Evolutionary conservation across 2,797 vertebrate genomes (phyloP).

Genomic region (Poeciliopsis turneri): DNA sequence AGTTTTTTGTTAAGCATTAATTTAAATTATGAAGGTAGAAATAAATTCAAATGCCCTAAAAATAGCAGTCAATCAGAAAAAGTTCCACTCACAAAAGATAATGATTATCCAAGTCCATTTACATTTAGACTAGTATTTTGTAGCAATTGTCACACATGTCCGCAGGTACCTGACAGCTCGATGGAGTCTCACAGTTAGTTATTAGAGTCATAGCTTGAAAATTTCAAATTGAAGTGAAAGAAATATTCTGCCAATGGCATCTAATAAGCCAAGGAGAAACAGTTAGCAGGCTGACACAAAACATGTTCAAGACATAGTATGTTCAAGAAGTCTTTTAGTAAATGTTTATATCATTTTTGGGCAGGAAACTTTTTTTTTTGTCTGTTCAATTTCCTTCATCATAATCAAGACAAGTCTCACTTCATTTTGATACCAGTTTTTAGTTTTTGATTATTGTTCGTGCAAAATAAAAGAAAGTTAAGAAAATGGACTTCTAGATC

Average conservation of each 20-base stretch:
- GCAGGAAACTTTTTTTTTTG: too few relatives aligned
- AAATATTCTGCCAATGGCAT: slow-evolving; percentile 63
- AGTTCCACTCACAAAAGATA: slow-evolving; percentile 74
- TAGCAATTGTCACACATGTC: slow-evolving; percentile 76
- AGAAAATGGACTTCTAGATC: not conserved
- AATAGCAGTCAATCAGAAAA: slow-evolving; percentile 74
- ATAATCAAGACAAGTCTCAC: not conserved
- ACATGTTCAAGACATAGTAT: slow-evolving; percentile 15
- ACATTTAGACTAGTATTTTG: slow-evolving; percentile 82
- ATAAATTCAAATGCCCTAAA: slow-evolving; percentile 55
- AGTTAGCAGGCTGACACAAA: slow-evolving; percentile 42
- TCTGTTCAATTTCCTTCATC: slow-evolving; percentile 10
- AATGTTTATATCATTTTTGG: slow-evolving; percentile 16
- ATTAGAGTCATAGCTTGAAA: slow-evolving; percentile 67
- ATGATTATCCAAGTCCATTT: slow-evolving; percentile 82
- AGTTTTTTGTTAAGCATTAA: slow-evolving; percentile 58
- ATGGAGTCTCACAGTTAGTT: slow-evolving; percentile 71
- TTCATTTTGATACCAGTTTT: not conserved
- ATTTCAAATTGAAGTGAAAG: slow-evolving; percentile 71
- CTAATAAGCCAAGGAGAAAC: slow-evolving; percentile 65
- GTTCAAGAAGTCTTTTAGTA: slow-evolving; percentile 23
- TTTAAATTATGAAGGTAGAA: slow-evolving; percentile 61
- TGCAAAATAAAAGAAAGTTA: not conserved
- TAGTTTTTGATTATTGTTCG: not conserved
- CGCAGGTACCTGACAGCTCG: slow-evolving; percentile 69